Evolutionary conservation across 2,797 vertebrate species (phyloP), one percentile per base, ranked within the genome.

Genomic region (Bradypodion pumilum): DNA sequence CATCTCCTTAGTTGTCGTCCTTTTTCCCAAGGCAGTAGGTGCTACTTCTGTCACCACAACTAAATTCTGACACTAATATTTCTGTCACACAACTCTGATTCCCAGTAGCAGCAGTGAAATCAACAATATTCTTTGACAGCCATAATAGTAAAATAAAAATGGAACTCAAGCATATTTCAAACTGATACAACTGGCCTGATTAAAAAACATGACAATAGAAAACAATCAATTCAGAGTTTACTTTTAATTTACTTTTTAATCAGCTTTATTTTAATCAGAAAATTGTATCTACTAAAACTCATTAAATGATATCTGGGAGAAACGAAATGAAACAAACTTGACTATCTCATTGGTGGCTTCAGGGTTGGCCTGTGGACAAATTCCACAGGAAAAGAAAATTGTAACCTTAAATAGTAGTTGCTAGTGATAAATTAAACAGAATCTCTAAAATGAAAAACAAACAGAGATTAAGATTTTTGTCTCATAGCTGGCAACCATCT

Each of bases 191-290:
- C 80, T 82, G 42, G 65, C 81, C 89, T 74, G 74, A 94, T 87
- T 91, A 86, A 90, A 93, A 91, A 21, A 86, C 76, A 87, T 83
- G 37, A 62, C 62, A 88, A 83, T 69, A 89, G 44, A 86, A 93
- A 94, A 93, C 87, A 94, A 94, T 91, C 70, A 78, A 3, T 3
- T 42, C 37, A 37, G 70, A 93, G 90, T 95, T 96, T 95, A 90
- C 90, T 95, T 95, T 95, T 94, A 87, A 95, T 95, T 95, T 95
- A 56, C 87, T 95, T 95, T 93, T 92, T 93, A 95, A 95, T 94
- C 92, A 94, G 86, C 85, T 95, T 94, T 87, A 80, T 93, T 95
- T 94, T 93, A 95, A 95, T 96, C 93, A 95, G 93, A 95, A 94
- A 95, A 94, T 93, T 95, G 62, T 94, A 94, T 94, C 91, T 93